Conservation (phyloP, 2,113 vertebrate species). For the Hyla sarda region DNA sequence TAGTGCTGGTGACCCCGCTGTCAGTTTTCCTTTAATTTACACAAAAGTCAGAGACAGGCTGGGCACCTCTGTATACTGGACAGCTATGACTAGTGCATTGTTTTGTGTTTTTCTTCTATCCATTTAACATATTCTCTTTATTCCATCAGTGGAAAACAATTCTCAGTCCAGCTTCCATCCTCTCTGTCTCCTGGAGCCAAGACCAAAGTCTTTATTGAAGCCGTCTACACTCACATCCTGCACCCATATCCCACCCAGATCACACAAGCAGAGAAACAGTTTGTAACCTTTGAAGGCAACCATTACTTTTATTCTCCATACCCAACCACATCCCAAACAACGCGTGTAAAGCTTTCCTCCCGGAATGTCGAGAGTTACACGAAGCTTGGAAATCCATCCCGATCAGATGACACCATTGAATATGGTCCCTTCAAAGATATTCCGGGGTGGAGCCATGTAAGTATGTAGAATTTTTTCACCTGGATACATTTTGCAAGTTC, state of each 20-base stretch:
- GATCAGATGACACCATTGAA: slow-evolving; percentile 88
- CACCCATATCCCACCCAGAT: slow-evolving; percentile 93
- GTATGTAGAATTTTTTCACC: neutral
- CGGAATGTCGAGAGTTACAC: slow-evolving; percentile 94
- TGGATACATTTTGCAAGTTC: no score
- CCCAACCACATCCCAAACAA: slow-evolving; percentile 86
- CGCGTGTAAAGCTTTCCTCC: slow-evolving; percentile 88
- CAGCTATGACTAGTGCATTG: no score
- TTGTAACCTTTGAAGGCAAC: slow-evolving; percentile 96
- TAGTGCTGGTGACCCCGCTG: no score
- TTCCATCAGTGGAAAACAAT: slow-evolving; percentile 85
- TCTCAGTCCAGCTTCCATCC: slow-evolving; percentile 83
- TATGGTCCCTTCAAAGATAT: slow-evolving; percentile 93
- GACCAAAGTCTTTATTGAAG: slow-evolving; percentile 85
- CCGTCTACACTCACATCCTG: slow-evolving; percentile 88
- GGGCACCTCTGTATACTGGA: no score
- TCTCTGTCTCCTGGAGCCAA: slow-evolving; percentile 82
- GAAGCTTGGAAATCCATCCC: slow-evolving; percentile 91
- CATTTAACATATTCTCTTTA: no score
- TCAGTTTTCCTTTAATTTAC: no score
- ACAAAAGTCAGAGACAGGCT: no score
- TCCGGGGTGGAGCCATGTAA: slow-evolving; percentile 88
- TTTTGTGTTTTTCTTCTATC: neutral
- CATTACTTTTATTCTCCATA: slow-evolving; percentile 95
- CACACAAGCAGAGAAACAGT: slow-evolving; percentile 93